Base-by-base conservation (phyloP, 2,797 vertebrate species). In the Ptychobarbus kaznakovi region DNA sequence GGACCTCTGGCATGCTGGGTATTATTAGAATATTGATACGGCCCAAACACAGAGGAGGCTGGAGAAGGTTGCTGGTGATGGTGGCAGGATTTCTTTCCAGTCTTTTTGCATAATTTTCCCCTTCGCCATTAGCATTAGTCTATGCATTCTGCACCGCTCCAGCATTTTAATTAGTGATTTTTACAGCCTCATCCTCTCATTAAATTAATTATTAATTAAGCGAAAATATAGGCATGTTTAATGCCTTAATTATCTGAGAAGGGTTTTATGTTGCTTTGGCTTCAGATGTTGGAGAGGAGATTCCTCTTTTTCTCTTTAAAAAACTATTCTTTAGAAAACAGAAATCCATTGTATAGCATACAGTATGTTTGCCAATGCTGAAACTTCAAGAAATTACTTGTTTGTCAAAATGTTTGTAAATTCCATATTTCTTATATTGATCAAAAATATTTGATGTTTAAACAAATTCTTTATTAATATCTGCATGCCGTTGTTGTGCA, bases 21-120 rank as follows among this genome's bases (percentile, higher is more conserved):
- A 97, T 97, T 97, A 97, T 96, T 96, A 96, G 96, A 96, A 97
- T 97, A 97, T 97, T 96, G 96, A 97, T 97, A 97, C 92, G 95
- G 93, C 94, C 93, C 94, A 96, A 97, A 96, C 93, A 92, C 91
- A 93, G 94, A 94, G 76, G 82, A 84, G 69, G 82, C 80, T 69
- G 63, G 63, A 69, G 76, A 83, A 56, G 51, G 46, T 77, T 80
- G 70, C 56, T 72, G 73, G 75, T 77, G 80, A 65, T 83, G 42
- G 70, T 70, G 49, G 35, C 32, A 35, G 70, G 53, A 53, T 68
- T 82, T 72, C 77, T 16, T 70, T 72, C 61, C 83, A 68, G 80
- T 25, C 32, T 77, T 3, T 20, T 46, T 42, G 61, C 10, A 35
- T 82, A 87, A 83, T 83, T 80, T 94, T 35, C 92, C 83, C 94